phyloP scores from a whole-genome alignment of 1,140 invertebrate species.

The Nilaparvata lugens region DNA sequence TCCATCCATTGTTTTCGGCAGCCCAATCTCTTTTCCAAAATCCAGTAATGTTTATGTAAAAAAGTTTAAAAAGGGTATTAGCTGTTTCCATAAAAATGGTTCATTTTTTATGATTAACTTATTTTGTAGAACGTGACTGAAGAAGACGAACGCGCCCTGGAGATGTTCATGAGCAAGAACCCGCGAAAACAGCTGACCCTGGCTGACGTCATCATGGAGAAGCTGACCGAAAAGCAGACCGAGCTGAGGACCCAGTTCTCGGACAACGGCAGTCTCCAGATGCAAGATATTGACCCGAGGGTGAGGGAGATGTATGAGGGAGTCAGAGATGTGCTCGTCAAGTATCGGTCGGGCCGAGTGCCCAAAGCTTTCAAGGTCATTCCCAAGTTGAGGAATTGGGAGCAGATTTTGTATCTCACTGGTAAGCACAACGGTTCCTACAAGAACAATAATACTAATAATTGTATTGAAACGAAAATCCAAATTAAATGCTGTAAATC shows the following conservation, averaged over 20 bases:
- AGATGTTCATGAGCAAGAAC: constrained; percentile 72
- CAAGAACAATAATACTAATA: background rate
- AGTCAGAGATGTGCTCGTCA: constrained; percentile 72
- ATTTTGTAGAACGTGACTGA: constrained; percentile 56
- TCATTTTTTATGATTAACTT: background rate
- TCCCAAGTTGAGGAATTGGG: constrained; percentile 90
- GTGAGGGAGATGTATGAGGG: constrained; percentile 75
- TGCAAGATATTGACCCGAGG: constrained; percentile 69
- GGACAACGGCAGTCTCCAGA: constrained; percentile 55
- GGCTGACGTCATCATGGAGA: constrained; percentile 86
- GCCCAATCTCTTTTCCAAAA: no score
- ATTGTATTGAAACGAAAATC: no score
- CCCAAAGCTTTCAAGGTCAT: constrained; percentile 98
- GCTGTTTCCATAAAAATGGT: no score
- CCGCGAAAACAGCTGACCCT: constrained; percentile 55
- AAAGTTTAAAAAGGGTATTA: no score
- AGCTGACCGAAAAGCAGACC: constrained; percentile 54
- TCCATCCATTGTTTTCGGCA: no score
- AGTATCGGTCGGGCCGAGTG: constrained; percentile 90
- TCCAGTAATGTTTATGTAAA: no score
- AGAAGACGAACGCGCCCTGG: constrained; percentile 79
- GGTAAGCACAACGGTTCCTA: constrained; percentile 31
- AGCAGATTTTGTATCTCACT: constrained; percentile 85
- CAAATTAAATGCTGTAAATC: no score
- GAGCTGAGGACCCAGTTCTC: constrained; percentile 81